Evolutionary conservation across 1,140 invertebrate species (phyloP), one percentile per base, ranked within the genome.

Genomic region (Batillaria attramentaria): DNA sequence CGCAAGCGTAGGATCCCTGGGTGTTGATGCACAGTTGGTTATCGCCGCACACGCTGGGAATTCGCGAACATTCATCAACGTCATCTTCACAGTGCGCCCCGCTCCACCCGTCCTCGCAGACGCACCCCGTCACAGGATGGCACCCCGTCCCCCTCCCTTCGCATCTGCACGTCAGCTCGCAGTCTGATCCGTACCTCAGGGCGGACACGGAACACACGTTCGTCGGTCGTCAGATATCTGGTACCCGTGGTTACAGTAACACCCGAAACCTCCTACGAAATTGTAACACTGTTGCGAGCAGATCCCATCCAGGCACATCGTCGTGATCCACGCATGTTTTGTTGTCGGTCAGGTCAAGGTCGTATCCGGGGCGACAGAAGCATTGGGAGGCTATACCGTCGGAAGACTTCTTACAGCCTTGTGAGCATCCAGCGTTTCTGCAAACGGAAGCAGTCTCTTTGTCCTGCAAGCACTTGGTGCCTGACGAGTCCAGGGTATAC

Each of bases 201-300:
- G 28, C 28, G 69, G 65, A 39, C 77, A 78, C 24, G 43, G 65
- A 50, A 50, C 10, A 24, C 72, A 74, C 24, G 46, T 10, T 24
- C 28, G 35, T n/a, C 20, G 20, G 35, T 74, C 72, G 24, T 42
- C 1, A 6, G 72, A 0, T 2, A 77, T 31, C 3, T 16, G 20
- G 68, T 68, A 78, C 18, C 78, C 78, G 20, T n/a, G 4, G 28
- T 28, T 18, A 35, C 78, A 79, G 24, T 46, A 31, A 54, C 78
- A 79, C 0, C 31, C 28, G 35, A 60, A 79, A 74, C 60, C 39
- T 33, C 78, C 78, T 1, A 16, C 57, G 41, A 6, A 65, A 37
- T 79, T 79, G 37, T 35, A n/a, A 66, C 78, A 79, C 3, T 10
- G 72, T 60, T 74, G 70, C 3, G 13, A 31, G 54, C 78, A 79